A percentile compares a stretch with the other conserved stretches of the same genome.
These are phyloP conservation scores for Gopherus flavomarginatus DNA, from an alignment of 2,113 vertebrate genomes.

Conservation along the genomic window DNA sequence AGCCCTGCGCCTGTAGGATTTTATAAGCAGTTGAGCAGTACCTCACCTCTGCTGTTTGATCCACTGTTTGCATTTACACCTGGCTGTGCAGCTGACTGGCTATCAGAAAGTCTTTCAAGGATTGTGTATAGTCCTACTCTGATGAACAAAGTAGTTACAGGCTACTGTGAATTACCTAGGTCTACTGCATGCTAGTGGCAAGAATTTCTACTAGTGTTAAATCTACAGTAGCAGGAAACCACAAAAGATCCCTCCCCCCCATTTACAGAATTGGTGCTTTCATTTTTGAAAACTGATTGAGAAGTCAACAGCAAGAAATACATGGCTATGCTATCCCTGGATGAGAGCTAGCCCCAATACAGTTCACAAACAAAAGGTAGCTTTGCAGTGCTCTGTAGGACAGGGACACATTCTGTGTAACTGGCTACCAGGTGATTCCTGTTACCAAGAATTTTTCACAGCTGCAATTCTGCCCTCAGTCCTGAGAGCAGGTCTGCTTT, in stretches of 20 bases:
- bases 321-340: background rate
- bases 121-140: background rate
- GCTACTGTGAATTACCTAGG: background rate
- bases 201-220: accelerated
- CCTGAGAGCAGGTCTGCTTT: background rate
- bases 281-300: background rate
- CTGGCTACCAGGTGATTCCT: background rate
- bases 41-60: background rate
- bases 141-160: background rate
- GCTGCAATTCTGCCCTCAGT: background rate
- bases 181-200: background rate
- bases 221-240: background rate
- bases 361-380: background rate
- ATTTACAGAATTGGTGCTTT: background rate
- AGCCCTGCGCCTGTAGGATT: background rate
- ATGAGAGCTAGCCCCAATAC: background rate
- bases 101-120: accelerated
- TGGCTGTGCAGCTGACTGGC: background rate
- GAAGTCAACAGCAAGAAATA: background rate
- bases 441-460: background rate
- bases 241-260: background rate
- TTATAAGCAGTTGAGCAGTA: background rate
- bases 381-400: background rate
- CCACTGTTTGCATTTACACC: background rate
- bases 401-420: accelerated